Evolutionary conservation across 2,113 vertebrate genomes (phyloP).

Genomic region (Brienomyrus brachyistius): DNA sequence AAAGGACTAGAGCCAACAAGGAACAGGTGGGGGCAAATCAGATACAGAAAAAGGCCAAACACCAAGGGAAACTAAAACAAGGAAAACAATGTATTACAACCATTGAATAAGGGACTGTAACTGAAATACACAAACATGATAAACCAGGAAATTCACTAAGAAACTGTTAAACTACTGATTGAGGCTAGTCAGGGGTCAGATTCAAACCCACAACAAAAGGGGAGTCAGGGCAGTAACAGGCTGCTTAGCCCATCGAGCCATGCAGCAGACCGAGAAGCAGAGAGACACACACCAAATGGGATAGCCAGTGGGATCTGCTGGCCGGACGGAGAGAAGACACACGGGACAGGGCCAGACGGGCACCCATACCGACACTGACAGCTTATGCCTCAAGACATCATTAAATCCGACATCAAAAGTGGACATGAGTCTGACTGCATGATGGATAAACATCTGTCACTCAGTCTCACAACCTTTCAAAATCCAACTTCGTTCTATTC

Average conservation of each 20-base stretch:
- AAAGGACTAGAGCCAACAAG: background rate
- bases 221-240: no score
- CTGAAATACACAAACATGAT: background rate
- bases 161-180: background rate
- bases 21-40: background rate
- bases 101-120: background rate
- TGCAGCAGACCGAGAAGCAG: no score
- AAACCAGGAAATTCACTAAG: background rate
- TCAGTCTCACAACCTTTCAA: slow-evolving; percentile 17
- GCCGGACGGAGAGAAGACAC: background rate
- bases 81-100: background rate
- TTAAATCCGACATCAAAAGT: background rate
- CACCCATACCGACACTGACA: background rate
- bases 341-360: background rate
- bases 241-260: no score
- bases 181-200: background rate
- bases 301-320: background rate
- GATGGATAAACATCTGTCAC: slow-evolving; percentile 21
- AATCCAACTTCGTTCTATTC: background rate
- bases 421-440: slow-evolving; percentile 4
- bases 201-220: no score
- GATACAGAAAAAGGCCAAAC: background rate
- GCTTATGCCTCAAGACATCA: background rate
- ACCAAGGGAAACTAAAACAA: background rate
- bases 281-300: background rate